Conservation (phyloP, 1,140 invertebrate genomes). For the Cardiocondyla obscurior region DNA sequence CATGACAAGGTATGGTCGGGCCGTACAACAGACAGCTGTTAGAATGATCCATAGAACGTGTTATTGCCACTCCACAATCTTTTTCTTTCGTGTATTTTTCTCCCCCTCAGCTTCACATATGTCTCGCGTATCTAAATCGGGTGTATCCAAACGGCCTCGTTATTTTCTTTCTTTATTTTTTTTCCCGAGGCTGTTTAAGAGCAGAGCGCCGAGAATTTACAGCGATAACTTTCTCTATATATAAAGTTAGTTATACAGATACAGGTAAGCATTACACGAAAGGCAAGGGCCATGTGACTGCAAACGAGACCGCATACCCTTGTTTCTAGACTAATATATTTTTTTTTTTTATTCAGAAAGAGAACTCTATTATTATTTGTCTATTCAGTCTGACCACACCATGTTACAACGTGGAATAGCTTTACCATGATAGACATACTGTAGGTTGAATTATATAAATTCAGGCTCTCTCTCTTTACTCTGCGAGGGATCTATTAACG, state of each 20-base stretch:
- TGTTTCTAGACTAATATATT: constrained; percentile 33
- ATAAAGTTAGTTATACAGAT: constrained; percentile 55
- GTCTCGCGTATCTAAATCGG: neutral
- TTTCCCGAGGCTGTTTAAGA: neutral
- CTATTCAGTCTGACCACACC: constrained; percentile 71
- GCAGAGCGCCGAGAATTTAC: constrained; percentile 33
- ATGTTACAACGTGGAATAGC: constrained; percentile 70
- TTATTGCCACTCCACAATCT: constrained; percentile 32
- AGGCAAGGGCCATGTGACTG: constrained; percentile 49
- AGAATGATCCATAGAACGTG: constrained; percentile 45
- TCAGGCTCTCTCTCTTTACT: constrained; percentile 65
- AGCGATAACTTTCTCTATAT: constrained; percentile 20
- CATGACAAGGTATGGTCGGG: constrained; percentile 72
- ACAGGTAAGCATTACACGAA: constrained; percentile 62
- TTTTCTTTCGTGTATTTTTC: constrained; percentile 15
- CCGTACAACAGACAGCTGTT: constrained; percentile 59
- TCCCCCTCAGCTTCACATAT: neutral
- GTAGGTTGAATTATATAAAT: constrained; percentile 67
- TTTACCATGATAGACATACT: constrained; percentile 68
- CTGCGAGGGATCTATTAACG: constrained; percentile 68
- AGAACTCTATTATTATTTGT: constrained; percentile 67
- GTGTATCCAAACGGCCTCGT: neutral
- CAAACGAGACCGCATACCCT: constrained; percentile 27
- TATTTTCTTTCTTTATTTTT: no score
- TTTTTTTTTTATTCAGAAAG: constrained; percentile 50